These are phyloP conservation scores for Oscheius sp. DNA, from an alignment of 2,888 invertebrate species.

Conservation along the genomic window DNA sequence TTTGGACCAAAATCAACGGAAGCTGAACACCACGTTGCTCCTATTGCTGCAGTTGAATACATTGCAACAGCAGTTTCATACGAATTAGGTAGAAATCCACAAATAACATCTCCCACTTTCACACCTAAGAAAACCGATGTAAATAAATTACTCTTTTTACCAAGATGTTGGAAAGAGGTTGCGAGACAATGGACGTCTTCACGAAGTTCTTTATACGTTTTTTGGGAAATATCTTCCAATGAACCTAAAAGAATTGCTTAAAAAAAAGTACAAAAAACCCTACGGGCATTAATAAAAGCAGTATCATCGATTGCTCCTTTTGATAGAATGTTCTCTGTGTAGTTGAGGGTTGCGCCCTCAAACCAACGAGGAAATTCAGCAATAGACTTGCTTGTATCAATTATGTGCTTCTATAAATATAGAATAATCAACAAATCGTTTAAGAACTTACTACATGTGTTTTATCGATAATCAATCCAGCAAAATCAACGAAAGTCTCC, in stretches of 20 bases:
- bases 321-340: conserved; percentile 73
- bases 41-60: conserved; percentile 74
- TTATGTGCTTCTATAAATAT: conserved; percentile 67
- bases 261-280: background rate
- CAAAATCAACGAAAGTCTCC: conserved; percentile 73
- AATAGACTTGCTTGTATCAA: conserved; percentile 72
- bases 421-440: background rate
- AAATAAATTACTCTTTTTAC: background rate
- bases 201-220: conserved; percentile 42
- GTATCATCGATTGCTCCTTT: conserved; percentile 42
- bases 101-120: conserved; percentile 73
- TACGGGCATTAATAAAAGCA: conserved; percentile 39
- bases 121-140: conserved; percentile 34
- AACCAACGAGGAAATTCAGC: conserved; percentile 75
- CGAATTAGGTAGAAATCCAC: conserved; percentile 74
- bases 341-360: conserved; percentile 73
- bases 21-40: conserved; percentile 75
- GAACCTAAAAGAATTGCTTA: background rate
- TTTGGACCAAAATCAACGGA: conserved; percentile 75
- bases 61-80: conserved; percentile 74
- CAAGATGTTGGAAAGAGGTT: conserved; percentile 47
- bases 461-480: conserved; percentile 71
- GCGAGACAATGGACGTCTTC: conserved; percentile 58
- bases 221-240: background rate
- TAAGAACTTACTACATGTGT: conserved; percentile 42